These are phyloP conservation scores for Xanthorhoe designata DNA, from an alignment of 2,888 invertebrate species.

Conservation along the genomic window DNA sequence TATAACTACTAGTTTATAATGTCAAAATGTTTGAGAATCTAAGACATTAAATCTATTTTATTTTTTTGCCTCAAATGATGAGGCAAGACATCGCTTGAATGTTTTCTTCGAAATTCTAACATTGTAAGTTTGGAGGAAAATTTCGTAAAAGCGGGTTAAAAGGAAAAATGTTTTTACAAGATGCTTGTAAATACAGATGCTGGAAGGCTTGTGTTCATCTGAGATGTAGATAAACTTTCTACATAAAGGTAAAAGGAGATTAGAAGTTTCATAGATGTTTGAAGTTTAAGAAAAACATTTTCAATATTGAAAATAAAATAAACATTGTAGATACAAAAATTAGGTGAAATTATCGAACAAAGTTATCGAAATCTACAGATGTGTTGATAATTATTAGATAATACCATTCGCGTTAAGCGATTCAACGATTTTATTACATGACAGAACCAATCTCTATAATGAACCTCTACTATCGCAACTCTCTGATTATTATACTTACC, in stretches of 20 bases:
- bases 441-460: too few species aligned
- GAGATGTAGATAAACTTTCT: slow-evolving; percentile 17
- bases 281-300: not conserved
- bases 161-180: slow-evolving; percentile 31
- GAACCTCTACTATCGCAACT: too few species aligned
- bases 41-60: not conserved
- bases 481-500: too few species aligned
- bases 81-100: slow-evolving; percentile 21
- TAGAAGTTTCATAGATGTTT: not conserved
- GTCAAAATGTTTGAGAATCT: not conserved
- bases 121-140: slow-evolving; percentile 27
- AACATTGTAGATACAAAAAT: not conserved
- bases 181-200: slow-evolving; percentile 27
- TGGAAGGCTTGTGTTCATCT: slow-evolving; percentile 18
- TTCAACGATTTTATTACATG: too few species aligned
- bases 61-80: not conserved
- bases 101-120: slow-evolving; percentile 29
- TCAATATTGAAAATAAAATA: not conserved
- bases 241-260: slow-evolving; percentile 9
- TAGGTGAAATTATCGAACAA: too few species aligned
- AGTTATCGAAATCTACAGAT: too few species aligned
- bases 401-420: too few species aligned
- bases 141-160: slow-evolving; percentile 22
- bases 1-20: not conserved
- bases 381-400: too few species aligned